Evolutionary conservation across 2,888 invertebrate genomes (phyloP).

Genomic region (Eupithecia exiguata): DNA sequence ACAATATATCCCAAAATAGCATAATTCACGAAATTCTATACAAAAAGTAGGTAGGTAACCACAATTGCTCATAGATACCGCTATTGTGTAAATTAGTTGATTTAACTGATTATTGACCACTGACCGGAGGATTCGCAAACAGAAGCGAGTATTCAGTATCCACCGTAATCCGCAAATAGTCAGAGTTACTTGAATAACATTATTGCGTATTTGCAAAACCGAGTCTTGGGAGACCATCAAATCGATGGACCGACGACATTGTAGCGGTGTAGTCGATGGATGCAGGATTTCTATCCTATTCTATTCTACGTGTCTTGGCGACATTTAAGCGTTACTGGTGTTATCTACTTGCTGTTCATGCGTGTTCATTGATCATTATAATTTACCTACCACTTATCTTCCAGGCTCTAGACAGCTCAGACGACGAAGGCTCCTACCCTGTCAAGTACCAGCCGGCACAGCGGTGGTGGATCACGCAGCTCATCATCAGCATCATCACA

Average conservation of each 20-base stretch:
- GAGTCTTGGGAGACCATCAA: no score
- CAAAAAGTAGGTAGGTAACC: not conserved
- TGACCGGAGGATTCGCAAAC: slow-evolving; percentile 12
- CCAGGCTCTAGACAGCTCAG: slow-evolving; percentile 73
- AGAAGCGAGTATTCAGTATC: slow-evolving; percentile 12
- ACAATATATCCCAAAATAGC: not conserved
- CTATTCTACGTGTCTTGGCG: no score
- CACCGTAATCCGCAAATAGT: slow-evolving; percentile 21
- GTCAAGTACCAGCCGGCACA: slow-evolving; percentile 56
- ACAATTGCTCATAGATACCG: slow-evolving; percentile 9
- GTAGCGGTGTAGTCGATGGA: no score
- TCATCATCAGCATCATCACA: slow-evolving; percentile 62
- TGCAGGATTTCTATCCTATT: no score
- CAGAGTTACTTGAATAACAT: not conserved
- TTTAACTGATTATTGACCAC: slow-evolving; percentile 21
- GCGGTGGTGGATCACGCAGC: slow-evolving; percentile 72
- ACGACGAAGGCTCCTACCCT: slow-evolving; percentile 66
- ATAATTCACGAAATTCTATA: not conserved
- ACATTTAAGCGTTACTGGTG: no score
- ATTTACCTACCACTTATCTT: not conserved
- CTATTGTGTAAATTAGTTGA: slow-evolving; percentile 14
- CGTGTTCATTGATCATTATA: not conserved
- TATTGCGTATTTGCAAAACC: not conserved
- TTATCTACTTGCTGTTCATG: no score
- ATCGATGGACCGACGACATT: no score